These are phyloP conservation scores for Bruchidius siliquastri DNA, from an alignment of 2,888 invertebrate genomes.

Conservation along the genomic window DNA sequence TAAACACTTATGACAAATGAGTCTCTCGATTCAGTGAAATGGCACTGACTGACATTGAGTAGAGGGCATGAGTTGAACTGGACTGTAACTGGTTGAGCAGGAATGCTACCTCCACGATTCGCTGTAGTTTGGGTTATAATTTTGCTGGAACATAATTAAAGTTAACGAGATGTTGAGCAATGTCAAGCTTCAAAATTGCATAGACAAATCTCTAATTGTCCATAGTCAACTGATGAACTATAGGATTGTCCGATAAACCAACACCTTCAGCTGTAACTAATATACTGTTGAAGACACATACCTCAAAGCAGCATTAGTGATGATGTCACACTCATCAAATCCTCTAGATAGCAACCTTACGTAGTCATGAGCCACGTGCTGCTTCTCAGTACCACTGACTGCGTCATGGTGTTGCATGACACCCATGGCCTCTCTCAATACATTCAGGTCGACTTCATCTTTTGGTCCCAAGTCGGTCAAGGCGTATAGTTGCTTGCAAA, in stretches of 20 bases:
- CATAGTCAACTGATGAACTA: too few relatives aligned
- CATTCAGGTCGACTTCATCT: conserved; percentile 55
- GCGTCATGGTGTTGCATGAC: conserved; percentile 92
- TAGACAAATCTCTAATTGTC: too few relatives aligned
- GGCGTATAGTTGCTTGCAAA: conserved; percentile 70
- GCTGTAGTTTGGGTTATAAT: conserved; percentile 11
- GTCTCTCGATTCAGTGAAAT: conserved; percentile 48
- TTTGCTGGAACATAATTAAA: conserved; percentile 28
- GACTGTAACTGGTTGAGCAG: conserved; percentile 10
- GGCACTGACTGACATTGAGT: conserved; percentile 75
- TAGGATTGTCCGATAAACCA: too few relatives aligned
- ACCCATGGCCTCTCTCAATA: conserved; percentile 71
- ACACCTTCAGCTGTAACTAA: too few relatives aligned
- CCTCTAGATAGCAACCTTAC: conserved; percentile 67
- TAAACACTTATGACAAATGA: conserved; percentile 72
- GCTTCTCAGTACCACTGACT: conserved; percentile 82
- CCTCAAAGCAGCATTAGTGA: conserved; percentile 57
- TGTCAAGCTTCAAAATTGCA: too few relatives aligned
- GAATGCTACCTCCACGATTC: not conserved
- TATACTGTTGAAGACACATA: too few relatives aligned
- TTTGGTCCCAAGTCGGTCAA: conserved; percentile 53
- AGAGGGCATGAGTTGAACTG: conserved; percentile 54
- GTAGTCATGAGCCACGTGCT: conserved; percentile 87
- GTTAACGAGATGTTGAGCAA: too few relatives aligned
- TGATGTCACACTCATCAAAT: conserved; percentile 55